Percentiles rank a stretch among this genome's conserved stretches.
phyloP scores from a whole-genome alignment of 1,140 invertebrate genomes.

The Meloidogyne hapla region DNA sequence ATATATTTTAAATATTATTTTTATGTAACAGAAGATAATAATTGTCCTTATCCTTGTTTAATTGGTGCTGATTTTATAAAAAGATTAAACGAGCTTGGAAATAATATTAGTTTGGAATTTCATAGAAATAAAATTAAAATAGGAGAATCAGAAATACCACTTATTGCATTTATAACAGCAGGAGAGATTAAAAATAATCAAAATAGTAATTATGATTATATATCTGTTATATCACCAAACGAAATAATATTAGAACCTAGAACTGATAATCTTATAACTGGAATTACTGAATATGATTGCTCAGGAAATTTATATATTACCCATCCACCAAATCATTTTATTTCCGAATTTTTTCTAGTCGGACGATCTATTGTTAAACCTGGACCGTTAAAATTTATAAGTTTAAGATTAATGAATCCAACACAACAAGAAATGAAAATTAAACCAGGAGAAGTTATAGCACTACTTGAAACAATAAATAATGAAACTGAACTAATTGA shows the following conservation, averaged over 20 bases:
- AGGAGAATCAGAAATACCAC: neutral
- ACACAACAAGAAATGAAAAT: constrained; percentile 6
- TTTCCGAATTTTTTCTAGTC: constrained; percentile 3
- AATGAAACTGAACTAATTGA: neutral
- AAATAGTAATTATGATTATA: neutral
- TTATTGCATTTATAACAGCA: neutral
- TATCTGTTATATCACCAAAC: neutral
- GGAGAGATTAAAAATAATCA: neutral
- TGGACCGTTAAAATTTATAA: neutral
- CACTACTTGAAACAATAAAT: neutral
- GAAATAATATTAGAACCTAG: constrained; percentile 12
- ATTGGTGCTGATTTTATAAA: neutral
- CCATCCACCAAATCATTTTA: neutral
- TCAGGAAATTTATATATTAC: neutral
- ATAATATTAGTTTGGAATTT: neutral
- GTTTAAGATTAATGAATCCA: constrained; percentile 11
- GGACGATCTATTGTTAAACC: constrained; percentile 12
- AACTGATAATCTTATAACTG: constrained; percentile 15
- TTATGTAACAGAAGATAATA: neutral
- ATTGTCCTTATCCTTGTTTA: neutral
- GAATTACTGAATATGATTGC: neutral
- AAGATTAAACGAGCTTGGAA: neutral
- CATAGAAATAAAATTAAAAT: neutral
- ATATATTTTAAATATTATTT: neutral
- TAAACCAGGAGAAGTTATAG: neutral